A percentile compares a stretch with the other conserved stretches of the same genome.
Conservation (phyloP, 2,113 vertebrate species). For the Mastomys natalensis region DNA sequence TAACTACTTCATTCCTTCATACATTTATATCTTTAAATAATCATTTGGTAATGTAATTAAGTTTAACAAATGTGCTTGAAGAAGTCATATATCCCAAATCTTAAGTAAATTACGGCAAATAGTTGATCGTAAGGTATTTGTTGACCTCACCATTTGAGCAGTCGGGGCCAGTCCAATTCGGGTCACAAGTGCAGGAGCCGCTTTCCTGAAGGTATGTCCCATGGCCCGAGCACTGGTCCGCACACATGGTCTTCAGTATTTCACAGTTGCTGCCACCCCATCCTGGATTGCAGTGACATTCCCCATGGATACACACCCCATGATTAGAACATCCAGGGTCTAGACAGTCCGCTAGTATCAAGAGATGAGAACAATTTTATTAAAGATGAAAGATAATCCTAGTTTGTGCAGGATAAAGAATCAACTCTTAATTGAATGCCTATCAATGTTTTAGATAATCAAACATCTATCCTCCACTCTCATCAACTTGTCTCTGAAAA, state of each 20-base stretch:
- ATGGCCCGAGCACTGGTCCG: constrained; percentile 96
- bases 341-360: constrained; percentile 93
- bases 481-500: constrained; percentile 20
- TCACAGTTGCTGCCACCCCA: constrained; percentile 97
- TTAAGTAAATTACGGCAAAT: neutral
- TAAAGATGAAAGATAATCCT: neutral
- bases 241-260: constrained; percentile 95
- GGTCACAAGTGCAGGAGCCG: constrained; percentile 94
- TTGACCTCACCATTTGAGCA: constrained; percentile 95
- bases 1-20: neutral
- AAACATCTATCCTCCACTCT: neutral
- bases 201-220: constrained; percentile 95
- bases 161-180: constrained; percentile 96
- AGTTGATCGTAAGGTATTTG: rapidly evolving
- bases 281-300: constrained; percentile 97
- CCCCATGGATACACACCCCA: constrained; percentile 95
- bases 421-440: neutral
- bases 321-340: constrained; percentile 95
- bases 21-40: neutral
- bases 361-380: constrained; percentile 38
- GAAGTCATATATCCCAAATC: neutral
- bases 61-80: neutral
- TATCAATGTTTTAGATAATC: neutral
- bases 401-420: neutral
- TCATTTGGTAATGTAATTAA: neutral